phyloP scores from a whole-genome alignment of 1,140 invertebrate genomes.

The Protaetia brevitarsis region DNA sequence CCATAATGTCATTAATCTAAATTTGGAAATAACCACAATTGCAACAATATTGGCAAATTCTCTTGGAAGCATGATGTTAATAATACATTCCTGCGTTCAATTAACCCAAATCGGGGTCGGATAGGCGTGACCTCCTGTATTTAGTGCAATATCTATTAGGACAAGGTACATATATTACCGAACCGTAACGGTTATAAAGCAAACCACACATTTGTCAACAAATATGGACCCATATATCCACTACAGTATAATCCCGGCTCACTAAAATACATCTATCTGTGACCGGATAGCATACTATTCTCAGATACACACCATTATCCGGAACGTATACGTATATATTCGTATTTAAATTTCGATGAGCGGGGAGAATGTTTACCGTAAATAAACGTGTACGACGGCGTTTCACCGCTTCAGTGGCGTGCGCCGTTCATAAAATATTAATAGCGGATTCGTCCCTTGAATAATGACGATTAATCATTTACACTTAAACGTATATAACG shows the following conservation, averaged over 20 bases:
- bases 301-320: too few relatives aligned
- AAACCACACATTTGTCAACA: constrained; percentile 24
- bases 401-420: neutral
- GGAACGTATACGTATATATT: neutral
- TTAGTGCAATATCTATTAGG: neutral
- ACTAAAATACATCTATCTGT: too few relatives aligned
- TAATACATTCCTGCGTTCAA: too few relatives aligned
- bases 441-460: constrained; percentile 37
- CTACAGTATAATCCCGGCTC: too few relatives aligned
- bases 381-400: constrained; percentile 38
- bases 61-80: too few relatives aligned
- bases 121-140: too few relatives aligned
- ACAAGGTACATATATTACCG: constrained; percentile 18
- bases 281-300: too few relatives aligned
- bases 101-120: too few relatives aligned
- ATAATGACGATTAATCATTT: constrained; percentile 49
- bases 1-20: too few relatives aligned
- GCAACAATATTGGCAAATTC: too few relatives aligned
- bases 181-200: constrained; percentile 21
- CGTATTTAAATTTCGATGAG: constrained; percentile 33
- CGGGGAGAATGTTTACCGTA: constrained; percentile 39
- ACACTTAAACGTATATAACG: constrained; percentile 38
- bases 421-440: constrained; percentile 44
- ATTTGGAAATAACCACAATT: too few relatives aligned
- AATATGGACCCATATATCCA: constrained; percentile 19